Evolutionary conservation across 2,888 invertebrate genomes (phyloP), one percentile per base, ranked within the genome.

Genomic region (Nezara viridula): DNA sequence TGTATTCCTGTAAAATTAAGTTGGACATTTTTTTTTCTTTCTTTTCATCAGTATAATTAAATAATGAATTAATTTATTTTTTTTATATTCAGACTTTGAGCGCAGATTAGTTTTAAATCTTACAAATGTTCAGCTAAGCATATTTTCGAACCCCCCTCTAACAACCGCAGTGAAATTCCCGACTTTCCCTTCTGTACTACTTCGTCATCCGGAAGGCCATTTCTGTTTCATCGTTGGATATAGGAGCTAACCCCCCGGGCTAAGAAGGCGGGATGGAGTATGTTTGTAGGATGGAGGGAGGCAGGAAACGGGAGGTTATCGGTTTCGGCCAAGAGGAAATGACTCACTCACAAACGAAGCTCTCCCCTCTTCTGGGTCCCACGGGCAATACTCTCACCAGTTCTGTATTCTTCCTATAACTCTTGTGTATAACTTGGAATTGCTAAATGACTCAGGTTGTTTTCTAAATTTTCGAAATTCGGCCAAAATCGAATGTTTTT

Each of bases 221-320:
- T 37, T 37, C 37, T 32, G 32, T 73, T 73, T 32, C 19, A 73
- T 37, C 32, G 27, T 73, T 19, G 66, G 66, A 37, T 73, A 73
- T 73, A 9, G 66, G 7, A 32, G 32, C 32, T 73, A 37, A 73
- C 32, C 27, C 66, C 66, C 37, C 7, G 32, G 66, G 37, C 66
- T 37, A 73, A 73, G 66, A 27, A 73, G 66, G 66, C 66, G 66
- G 66, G 66, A 32, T n/a, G 47, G 47, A 85, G 85, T 81, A 77
- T 77, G 81, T 81, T 44, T 44, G 81, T 44, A n/a, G 44, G 44
- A 21, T 44, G 44, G 44, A 60, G 37, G 40, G 55, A 21, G 88
- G 47, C 88, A 88, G 88, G 88, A 88, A 88, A 88, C 60, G 49
- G 55, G 88, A 88, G 88, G 88, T 88, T 88, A 88, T 88, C 77